Conservation (phyloP, 2,113 vertebrate genomes). For the Seriola aureovittata region DNA sequence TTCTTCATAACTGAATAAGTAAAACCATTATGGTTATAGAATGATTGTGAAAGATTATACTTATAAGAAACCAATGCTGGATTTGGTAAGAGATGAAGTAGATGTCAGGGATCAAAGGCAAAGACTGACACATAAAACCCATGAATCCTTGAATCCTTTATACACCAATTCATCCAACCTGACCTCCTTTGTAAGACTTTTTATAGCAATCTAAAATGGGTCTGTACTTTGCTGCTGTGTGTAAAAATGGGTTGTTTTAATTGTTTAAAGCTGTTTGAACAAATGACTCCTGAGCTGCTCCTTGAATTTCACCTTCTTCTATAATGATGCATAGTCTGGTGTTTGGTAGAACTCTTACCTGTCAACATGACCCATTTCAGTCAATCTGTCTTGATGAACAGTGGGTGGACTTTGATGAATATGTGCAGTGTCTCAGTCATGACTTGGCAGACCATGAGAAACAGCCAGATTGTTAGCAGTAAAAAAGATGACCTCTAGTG, state of each 20-base stretch:
- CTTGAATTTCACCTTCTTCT: background rate
- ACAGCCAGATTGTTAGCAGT: background rate
- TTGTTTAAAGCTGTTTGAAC: background rate
- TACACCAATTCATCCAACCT: background rate
- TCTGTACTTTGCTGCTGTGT: background rate
- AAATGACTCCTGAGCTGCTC: background rate
- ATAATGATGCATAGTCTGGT: slow-evolving; percentile 10
- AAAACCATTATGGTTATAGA: background rate
- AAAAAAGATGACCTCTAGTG: slow-evolving; percentile 36
- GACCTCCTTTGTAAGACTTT: background rate
- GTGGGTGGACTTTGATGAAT: slow-evolving; percentile 67
- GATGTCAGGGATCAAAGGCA: background rate
- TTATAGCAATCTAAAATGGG: background rate
- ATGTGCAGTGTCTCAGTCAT: slow-evolving; percentile 2
- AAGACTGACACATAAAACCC: too few relatives aligned
- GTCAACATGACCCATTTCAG: slow-evolving; percentile 44
- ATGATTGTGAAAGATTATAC: background rate
- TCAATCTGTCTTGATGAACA: slow-evolving; percentile 22
- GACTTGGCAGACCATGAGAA: slow-evolving; percentile 28
- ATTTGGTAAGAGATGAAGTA: too few relatives aligned
- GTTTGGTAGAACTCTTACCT: slow-evolving; percentile 14
- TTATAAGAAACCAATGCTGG: too few relatives aligned
- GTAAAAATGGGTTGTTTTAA: background rate
- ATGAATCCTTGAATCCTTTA: background rate
- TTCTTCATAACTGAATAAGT: background rate